A percentile compares a stretch with the other conserved stretches of the same genome.
These are phyloP conservation scores for Cyprinodon brontotheroides DNA, from an alignment of 2,113 vertebrate genomes.

Conservation along the genomic window DNA sequence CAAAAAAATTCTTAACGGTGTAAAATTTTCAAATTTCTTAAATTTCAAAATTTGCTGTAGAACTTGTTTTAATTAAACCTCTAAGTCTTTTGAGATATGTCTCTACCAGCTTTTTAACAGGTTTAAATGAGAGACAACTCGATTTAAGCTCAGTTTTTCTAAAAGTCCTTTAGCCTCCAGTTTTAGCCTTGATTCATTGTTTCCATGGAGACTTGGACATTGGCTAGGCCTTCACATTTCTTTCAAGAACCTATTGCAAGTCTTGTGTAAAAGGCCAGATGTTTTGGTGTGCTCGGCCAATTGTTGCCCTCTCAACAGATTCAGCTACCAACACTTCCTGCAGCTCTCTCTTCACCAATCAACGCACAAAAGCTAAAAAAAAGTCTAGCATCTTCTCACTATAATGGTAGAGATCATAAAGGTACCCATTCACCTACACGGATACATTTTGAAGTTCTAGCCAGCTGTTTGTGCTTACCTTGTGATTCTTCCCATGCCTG, in stretches of 20 bases:
- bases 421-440: not conserved
- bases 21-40: not conserved
- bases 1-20: not conserved
- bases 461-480: conserved; percentile 77
- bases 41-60: not conserved
- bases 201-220: not conserved
- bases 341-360: conserved; percentile 12
- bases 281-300: no score
- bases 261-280: not conserved
- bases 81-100: not conserved
- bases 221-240: not conserved
- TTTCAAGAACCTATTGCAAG: not conserved
- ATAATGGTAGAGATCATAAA: no score
- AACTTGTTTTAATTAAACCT: not conserved
- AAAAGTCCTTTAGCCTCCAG: no score
- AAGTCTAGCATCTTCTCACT: no score
- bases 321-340: no score
- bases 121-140: no score
- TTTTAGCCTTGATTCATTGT: no score
- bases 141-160: no score
- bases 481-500: conserved; percentile 95
- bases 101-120: not conserved
- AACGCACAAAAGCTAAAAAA: no score
- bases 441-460: not conserved
- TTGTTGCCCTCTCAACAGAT: no score